Base-by-base conservation (phyloP, 2,113 vertebrate genomes). In the Otus sunia region DNA sequence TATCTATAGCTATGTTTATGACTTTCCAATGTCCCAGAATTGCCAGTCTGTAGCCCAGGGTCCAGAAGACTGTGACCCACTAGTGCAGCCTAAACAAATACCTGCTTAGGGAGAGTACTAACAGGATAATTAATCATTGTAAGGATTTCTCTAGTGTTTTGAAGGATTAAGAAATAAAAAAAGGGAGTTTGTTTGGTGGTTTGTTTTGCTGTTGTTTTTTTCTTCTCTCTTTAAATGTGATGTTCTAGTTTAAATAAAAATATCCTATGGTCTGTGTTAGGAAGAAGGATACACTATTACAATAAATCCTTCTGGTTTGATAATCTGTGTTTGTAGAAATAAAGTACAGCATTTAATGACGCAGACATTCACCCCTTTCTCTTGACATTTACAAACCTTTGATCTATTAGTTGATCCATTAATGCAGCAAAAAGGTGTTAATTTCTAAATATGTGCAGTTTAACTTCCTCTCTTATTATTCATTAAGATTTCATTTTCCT, bases 101-200 rank as follows among this genome's bases (percentile, higher is more conserved):
- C 12, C 5, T 59, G 6, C 16, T 37, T 14, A 29, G 15, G 12
- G 4, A 43, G 30, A n/a, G 1, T 19, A 15, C 2, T 43, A 58
- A 63, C 12, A 73, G 26, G n/a, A 60, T 73, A 82, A 88, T 11
- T 52, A 74, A 27, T 12, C 6, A 62, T 10, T 88, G 10, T 13
- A 75, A 45, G 82, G 5, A 1, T 58, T 89, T 71, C 4, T 23
- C 13, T 43, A 29, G 34, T 20, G 3, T 1, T 84, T 76, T 37
- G 23, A 76, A 71, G 10, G 12, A 37, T 50, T 49, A 55, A 43
- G 12, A 3, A 15, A 23, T 50, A 63, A 52, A 52, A 66, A 11
- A 8, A 1, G 4, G 2, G 12, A 37, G 4, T 34, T 23, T 60
- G 1, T 69, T 67, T 41, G 8, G 10, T 43, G 7, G 1, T 49